Evolutionary conservation across 1,140 invertebrate species (phyloP), one percentile per base, ranked within the genome.

Genomic region (Diorhabda sublineata): DNA sequence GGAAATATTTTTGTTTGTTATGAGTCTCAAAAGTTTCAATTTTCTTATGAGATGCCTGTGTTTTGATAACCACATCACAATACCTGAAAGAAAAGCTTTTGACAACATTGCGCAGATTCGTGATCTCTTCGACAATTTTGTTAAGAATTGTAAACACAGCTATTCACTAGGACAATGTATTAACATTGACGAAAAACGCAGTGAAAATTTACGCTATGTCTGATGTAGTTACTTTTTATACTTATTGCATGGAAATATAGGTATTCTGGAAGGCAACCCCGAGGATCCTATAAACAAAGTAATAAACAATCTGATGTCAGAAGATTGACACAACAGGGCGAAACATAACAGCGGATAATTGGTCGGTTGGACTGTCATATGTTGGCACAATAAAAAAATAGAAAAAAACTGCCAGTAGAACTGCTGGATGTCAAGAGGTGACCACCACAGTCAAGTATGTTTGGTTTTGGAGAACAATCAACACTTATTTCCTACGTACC

Each of bases 41-140:
- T 64, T 64, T 11, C 44, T 64, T 11, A 64, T 64, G 41, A 45
- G 62, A 26, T 64, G 62, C 62, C 43, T 64, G 45, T 2, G 62
- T 45, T 64, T 64, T 2, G 45, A 64, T 47, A 52, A 64, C 41
- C 42, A 9, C 11, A 5, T 64, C n/a, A 64, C 62, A 6, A 52
- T 43, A 64, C 9, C 9, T 45, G 6, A 64, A 47, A 64, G 45
- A 3, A 64, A 64, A 64, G 9, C 58, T 59, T 41, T 59, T 59
- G 58, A 11, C 41, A 59, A 59, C 41, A 59, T 59, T 59, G 1
- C 58, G 5, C 58, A 59, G 41, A 59, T 11, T 59, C 5, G 11
- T 59, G 41, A 2, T 8, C 4, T 59, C 41, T 59, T 59, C 58
- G 58, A 59, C 9, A 11, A 59, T 59, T 52, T 52, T 52, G 5